Percentiles rank a stretch among this genome's conserved stretches.
Conservation (phyloP, 2,888 invertebrate genomes). For the Synanthedon formicaeformis region DNA sequence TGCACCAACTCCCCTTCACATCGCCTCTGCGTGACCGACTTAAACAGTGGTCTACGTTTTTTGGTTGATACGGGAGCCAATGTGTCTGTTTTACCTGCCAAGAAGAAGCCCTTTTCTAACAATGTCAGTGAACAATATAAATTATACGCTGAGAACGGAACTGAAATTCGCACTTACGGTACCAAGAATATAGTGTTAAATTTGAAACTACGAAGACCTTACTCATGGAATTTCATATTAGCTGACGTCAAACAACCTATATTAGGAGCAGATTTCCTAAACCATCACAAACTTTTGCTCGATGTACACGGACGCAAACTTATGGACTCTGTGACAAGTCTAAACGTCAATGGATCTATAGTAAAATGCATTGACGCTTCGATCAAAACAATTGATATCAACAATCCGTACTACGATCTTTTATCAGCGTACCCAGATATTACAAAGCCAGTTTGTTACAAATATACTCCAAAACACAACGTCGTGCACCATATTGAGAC, state of each 20-base stretch:
- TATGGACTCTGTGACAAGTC: constrained; percentile 9
- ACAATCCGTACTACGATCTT: constrained; percentile 5
- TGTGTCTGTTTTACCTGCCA: constrained; percentile 3
- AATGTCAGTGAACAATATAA: constrained; percentile 3
- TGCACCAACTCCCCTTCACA: constrained; percentile 1
- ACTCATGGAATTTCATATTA: constrained; percentile 13
- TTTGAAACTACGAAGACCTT: constrained; percentile 12
- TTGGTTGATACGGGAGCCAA: constrained; percentile 1
- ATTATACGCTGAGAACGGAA: constrained; percentile 12
- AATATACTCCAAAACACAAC: constrained; percentile 7
- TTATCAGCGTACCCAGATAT: constrained; percentile 10
- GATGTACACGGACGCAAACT: constrained; percentile 9
- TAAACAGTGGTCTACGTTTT: constrained; percentile 2
- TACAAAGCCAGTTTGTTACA: constrained; percentile 11
- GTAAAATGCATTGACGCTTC: not conserved
- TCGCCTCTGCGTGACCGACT: constrained; percentile 4
- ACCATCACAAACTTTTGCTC: constrained; percentile 10
- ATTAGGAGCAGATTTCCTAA: constrained; percentile 16
- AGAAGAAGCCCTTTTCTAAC: not conserved
- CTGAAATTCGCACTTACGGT: constrained; percentile 8
- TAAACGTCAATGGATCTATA: constrained; percentile 10
- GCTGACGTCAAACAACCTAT: constrained; percentile 14
- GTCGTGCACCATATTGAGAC: constrained; percentile 24
- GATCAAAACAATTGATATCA: not conserved
- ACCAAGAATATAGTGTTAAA: constrained; percentile 8